These are phyloP conservation scores for Drosophila kurseongensis DNA, from an alignment of 1,140 invertebrate genomes.

Conservation along the genomic window DNA sequence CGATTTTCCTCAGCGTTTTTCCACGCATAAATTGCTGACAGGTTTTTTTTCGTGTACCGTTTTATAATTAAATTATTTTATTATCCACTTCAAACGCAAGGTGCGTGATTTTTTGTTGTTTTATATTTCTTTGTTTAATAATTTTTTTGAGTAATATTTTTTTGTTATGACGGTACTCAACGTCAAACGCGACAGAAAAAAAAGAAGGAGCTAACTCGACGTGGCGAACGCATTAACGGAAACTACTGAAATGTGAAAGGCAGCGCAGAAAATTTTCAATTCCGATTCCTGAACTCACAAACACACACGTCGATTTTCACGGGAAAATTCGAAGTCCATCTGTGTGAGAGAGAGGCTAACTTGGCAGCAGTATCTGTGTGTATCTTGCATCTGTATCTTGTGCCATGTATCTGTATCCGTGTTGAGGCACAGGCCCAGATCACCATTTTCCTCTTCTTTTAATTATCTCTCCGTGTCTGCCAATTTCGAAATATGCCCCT, in stretches of 20 bases:
- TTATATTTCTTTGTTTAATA: background rate
- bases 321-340: slow-evolving; percentile 45
- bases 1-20: slow-evolving; percentile 29
- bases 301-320: slow-evolving; percentile 38
- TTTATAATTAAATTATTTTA: slow-evolving; percentile 1
- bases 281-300: slow-evolving; percentile 62
- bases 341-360: slow-evolving; percentile 49
- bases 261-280: slow-evolving; percentile 74
- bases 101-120: background rate
- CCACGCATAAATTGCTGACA: slow-evolving; percentile 44
- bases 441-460: slow-evolving; percentile 30
- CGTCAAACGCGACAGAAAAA: slow-evolving; percentile 34
- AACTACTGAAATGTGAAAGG: slow-evolving; percentile 81
- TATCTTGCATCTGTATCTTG: slow-evolving; percentile 28
- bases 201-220: slow-evolving; percentile 43
- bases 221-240: slow-evolving; percentile 81
- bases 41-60: background rate
- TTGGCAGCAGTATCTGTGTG: slow-evolving; percentile 22
- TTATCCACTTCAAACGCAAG: slow-evolving; percentile 20
- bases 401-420: slow-evolving; percentile 44
- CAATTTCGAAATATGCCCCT: slow-evolving; percentile 75
- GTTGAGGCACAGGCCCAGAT: slow-evolving; percentile 54
- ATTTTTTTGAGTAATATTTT: background rate
- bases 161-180: no score
- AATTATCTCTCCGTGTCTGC: slow-evolving; percentile 45